Base-by-base conservation (phyloP, 2,113 vertebrate species). In the Aplodontia rufa region DNA sequence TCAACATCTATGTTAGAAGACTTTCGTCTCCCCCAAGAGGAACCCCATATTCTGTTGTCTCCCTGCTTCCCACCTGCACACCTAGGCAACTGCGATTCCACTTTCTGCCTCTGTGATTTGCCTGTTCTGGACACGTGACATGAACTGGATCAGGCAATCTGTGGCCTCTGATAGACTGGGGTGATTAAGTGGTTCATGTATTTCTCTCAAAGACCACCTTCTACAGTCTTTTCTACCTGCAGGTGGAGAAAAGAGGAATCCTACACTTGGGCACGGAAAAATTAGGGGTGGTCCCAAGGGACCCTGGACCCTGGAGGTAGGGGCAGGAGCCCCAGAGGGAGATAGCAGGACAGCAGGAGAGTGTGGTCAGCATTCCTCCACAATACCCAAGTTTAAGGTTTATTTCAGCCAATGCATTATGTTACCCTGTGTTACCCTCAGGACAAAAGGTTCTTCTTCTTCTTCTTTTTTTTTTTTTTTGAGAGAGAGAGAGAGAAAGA, bases 1-100 rank as follows among this genome's bases (percentile, higher is more conserved):
- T 30, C 47, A 64, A 9, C 28, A 22, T 45, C 75, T 40, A 66
- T n/a, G 28, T 45, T 51, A 37, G 55, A 74, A 42, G 35, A 47
- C 83, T 72, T 74, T 74, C n/a, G 60, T 60, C 62, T 51, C 30
- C 8, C 66, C 66, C 9, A 5, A 24, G 53, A 80, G 60, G 35
- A 16, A 79, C n/a, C 60, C 62, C 47, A 51, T 42, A 28, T 11
- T n/a, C 1, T 1, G n/a, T 42, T 10, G 22, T 14, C 14, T 64
- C n/a, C 3, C 14, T 14, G 13, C 1, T 32, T 42, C 19, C 19
- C 30, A 42, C 3, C 30, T 1, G 26, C 8, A 14, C 20, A 51
- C 28, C 10, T 26, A 81, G n/a, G 28, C 30, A 10, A 32, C n/a
- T 0, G 1, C 5, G 16, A n/a, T 30, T 19, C 45, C 16, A 49